Evolutionary conservation across 2,888 invertebrate genomes (phyloP).

Genomic region (Drosophila vallismaia): DNA sequence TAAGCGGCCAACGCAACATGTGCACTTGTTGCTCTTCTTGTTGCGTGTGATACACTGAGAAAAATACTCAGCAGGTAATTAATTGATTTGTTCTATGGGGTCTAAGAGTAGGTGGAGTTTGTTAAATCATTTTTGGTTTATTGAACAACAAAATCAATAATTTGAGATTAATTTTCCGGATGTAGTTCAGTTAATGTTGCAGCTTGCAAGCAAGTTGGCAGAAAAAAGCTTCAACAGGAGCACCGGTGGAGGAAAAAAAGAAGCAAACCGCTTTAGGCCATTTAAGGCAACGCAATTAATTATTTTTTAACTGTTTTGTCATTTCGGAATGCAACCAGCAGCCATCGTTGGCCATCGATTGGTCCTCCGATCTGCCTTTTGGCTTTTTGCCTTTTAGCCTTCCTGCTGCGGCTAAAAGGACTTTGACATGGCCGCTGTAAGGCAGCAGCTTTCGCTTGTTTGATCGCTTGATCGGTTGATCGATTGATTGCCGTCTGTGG

Average conservation of each 20-base stretch:
- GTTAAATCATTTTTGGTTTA: background rate
- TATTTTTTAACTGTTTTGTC: conserved; percentile 84
- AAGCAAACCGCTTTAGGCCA: conserved; percentile 81
- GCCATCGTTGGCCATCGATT: conserved; percentile 76
- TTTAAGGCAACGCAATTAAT: conserved; percentile 84
- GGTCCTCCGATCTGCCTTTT: conserved; percentile 49
- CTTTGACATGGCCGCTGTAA: conserved; percentile 72
- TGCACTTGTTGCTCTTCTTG: conserved; percentile 63
- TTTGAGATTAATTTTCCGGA: background rate
- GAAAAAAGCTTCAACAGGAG: conserved; percentile 48
- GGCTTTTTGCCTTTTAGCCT: conserved; percentile 32
- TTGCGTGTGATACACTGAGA: conserved; percentile 12
- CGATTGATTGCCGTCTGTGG: conserved; percentile 81
- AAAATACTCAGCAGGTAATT: background rate
- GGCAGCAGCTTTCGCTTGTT: conserved; percentile 76
- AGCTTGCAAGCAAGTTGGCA: conserved; percentile 64
- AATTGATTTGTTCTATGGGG: background rate
- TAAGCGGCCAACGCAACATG: conserved; percentile 60
- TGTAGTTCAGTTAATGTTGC: conserved; percentile 34
- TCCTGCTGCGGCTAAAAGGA: conserved; percentile 62
- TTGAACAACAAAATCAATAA: background rate
- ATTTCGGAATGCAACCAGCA: conserved; percentile 81
- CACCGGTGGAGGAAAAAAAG: conserved; percentile 44
- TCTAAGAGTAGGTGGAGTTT: too few relatives aligned
- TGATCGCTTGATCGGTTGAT: conserved; percentile 81